Evolutionary conservation across 2,888 invertebrate species (phyloP).

Genomic region (Sarcophaga variegata): DNA sequence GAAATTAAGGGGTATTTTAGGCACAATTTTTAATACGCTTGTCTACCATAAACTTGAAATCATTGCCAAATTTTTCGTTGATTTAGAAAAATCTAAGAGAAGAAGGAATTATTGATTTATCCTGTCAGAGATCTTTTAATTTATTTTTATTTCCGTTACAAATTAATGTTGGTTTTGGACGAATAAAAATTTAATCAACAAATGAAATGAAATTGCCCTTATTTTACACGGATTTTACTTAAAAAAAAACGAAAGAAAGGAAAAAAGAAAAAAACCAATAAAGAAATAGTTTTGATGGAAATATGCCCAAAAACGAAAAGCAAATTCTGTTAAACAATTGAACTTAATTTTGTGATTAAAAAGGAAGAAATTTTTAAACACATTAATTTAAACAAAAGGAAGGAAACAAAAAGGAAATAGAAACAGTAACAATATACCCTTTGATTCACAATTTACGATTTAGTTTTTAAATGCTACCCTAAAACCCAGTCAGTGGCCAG

Average conservation of each 20-base stretch:
- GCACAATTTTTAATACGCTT: too few species aligned
- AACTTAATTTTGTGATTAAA: conserved; percentile 79
- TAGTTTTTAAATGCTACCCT: conserved; percentile 57
- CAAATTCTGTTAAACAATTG: conserved; percentile 75
- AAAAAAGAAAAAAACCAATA: conserved; percentile 71
- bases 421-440: conserved; percentile 62
- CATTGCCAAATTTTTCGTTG: not conserved
- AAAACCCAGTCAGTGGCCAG: conserved; percentile 69
- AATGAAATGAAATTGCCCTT: conserved; percentile 70
- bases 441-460: conserved; percentile 52
- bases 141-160: conserved; percentile 52
- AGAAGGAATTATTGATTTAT: conserved; percentile 10
- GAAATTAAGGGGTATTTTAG: too few species aligned
- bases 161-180: conserved; percentile 43
- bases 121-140: conserved; percentile 2
- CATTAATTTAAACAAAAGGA: conserved; percentile 73
- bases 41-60: too few species aligned
- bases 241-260: not conserved
- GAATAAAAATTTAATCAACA: conserved; percentile 49
- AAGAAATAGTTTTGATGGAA: conserved; percentile 74
- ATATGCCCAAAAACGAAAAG: conserved; percentile 42
- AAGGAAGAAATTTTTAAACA: conserved; percentile 75
- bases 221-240: conserved; percentile 70
- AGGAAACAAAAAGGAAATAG: conserved; percentile 42
- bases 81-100: not conserved